Evolutionary conservation across 2,113 vertebrate species (phyloP), one percentile per base, ranked within the genome.

Genomic region (Paradisaea rubra): DNA sequence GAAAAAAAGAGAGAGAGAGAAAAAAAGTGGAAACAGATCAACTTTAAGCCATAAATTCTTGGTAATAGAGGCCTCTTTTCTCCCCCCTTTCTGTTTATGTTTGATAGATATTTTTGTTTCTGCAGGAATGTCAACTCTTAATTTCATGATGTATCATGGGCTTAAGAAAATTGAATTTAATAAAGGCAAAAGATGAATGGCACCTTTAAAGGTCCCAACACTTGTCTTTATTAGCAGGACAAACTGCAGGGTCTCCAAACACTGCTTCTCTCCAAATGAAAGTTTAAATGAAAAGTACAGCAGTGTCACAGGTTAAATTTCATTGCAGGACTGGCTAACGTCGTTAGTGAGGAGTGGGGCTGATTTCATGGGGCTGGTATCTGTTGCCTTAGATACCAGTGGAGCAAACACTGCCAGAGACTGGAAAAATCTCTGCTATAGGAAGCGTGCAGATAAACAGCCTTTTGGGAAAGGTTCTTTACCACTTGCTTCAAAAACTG

Each of bases 281-380:
- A 98, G 97, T 98, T 98, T 98, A 98, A 98, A 98, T 98, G 97
- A 98, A 98, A 98, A 98, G 98, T 98, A 98, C 97, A 97, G 96
- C 96, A 96, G 97, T 98, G 97, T 98, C 97, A 96, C 97, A 97
- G 97, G 97, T 98, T 98, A 98, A 97, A 98, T 98, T 97, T 98
- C 98, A 98, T 97, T 98, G 97, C 89, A 96, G 94, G 94, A 94
- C 97, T 94, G 94, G 97, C 95, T 98, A 98, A 98, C 95, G 7
- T 97, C 57, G 96, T 98, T 98, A 98, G 96, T 94, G 94, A 97
- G 96, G 91, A 97, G 88, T 97, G 96, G 95, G 95, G 86, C 96
- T 97, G 94, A 96, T 97, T 97, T 97, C 96, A 97, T 96, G 96
- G 96, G 96, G 96, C 96, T 96, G 85, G 95, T 96, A 96, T 98